Evolutionary conservation across 2,113 vertebrate species (phyloP).

Genomic region (Lasiurus cinereus): DNA sequence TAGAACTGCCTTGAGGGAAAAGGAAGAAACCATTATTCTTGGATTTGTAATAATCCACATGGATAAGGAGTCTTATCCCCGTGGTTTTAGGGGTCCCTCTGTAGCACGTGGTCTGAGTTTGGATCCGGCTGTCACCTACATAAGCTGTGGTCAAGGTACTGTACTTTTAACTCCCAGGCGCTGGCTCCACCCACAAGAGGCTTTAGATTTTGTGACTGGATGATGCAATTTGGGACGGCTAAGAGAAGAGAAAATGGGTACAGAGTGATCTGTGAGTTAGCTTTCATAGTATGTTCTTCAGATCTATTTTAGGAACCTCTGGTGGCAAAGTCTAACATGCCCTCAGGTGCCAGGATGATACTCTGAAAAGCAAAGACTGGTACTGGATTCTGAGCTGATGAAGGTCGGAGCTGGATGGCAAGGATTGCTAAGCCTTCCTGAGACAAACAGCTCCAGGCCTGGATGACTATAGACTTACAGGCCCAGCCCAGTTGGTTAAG

Average conservation of each 20-base stretch:
- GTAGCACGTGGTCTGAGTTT: neutral
- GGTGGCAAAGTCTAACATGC: neutral
- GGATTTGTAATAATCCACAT: neutral
- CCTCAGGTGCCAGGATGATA: too few species aligned
- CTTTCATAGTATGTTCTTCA: neutral
- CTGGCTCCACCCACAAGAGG: neutral
- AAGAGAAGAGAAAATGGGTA: neutral
- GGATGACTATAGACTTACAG: neutral
- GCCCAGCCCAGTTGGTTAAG: neutral
- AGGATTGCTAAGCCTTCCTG: neutral
- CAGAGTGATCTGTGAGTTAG: neutral
- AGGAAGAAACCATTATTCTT: neutral
- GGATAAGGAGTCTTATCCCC: neutral
- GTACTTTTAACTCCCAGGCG: neutral
- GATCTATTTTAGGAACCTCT: neutral
- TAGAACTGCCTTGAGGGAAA: neutral
- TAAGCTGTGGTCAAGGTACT: neutral
- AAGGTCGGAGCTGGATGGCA: neutral
- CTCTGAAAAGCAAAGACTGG: neutral
- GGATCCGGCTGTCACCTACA: neutral
- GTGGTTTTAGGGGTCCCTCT: neutral
- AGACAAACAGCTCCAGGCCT: neutral
- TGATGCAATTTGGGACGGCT: neutral
- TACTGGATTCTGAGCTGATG: neutral
- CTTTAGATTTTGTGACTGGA: neutral